Evolutionary conservation across 2,797 vertebrate genomes (phyloP).

Genomic region (Gambusia yucatana): DNA sequence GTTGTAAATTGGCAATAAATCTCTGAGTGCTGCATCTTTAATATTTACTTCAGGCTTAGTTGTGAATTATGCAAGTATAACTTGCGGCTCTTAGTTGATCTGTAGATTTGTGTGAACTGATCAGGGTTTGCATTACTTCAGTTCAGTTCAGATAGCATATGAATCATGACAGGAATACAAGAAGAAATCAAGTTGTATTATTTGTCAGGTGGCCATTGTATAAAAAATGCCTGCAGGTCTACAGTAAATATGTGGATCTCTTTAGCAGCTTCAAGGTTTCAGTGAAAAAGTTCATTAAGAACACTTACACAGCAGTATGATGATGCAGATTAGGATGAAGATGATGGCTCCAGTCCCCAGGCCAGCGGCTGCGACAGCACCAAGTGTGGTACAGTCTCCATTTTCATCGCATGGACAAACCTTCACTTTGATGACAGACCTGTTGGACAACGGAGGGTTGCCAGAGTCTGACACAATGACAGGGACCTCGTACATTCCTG

Average conservation of each 20-base stretch:
- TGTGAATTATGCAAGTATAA: not conserved
- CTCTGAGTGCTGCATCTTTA: not conserved
- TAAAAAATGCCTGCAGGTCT: not conserved
- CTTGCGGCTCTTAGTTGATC: not conserved
- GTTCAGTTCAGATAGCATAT: not conserved
- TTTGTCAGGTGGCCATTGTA: not conserved
- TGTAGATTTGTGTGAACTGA: not conserved
- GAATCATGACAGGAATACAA: not conserved
- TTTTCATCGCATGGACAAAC: constrained; percentile 93
- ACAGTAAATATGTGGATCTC: not conserved
- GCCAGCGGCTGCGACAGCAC: constrained; percentile 88
- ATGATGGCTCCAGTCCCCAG: constrained; percentile 94
- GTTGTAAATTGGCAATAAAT: not conserved
- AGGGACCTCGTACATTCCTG: constrained; percentile 91
- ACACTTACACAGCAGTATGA: constrained; percentile 91
- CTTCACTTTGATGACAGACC: constrained; percentile 92
- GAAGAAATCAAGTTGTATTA: not conserved
- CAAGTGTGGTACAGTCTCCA: constrained; percentile 90
- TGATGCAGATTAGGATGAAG: constrained; percentile 93
- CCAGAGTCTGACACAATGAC: constrained; percentile 91
- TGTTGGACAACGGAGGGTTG: constrained; percentile 92
- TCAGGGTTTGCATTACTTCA: too few species aligned
- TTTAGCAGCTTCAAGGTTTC: not conserved
- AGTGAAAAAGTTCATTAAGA: not conserved
- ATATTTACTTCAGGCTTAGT: not conserved